These are phyloP conservation scores for Chrysolina americana DNA, from an alignment of 2,888 invertebrate genomes.

Conservation along the genomic window DNA sequence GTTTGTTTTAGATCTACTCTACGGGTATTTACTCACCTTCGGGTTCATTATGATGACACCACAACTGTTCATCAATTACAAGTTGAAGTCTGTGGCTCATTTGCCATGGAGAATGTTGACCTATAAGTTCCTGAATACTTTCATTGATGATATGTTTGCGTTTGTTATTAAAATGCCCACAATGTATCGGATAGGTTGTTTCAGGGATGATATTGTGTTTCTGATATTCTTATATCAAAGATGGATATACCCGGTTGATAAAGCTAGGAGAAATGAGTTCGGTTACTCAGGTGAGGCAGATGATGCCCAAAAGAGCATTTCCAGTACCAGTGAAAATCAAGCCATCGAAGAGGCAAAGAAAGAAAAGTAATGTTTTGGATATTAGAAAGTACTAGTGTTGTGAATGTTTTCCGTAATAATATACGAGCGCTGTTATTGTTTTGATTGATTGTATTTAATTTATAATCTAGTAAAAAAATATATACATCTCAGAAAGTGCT, in stretches of 20 bases:
- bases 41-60: constrained; percentile 99
- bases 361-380: constrained; percentile 47
- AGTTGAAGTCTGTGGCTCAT: constrained; percentile 98
- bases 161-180: constrained; percentile 99
- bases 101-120: constrained; percentile 99
- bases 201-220: constrained; percentile 99
- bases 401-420: neutral
- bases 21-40: constrained; percentile 97
- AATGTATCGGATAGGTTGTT: constrained; percentile 97
- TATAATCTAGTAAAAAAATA: constrained; percentile 30
- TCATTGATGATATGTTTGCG: constrained; percentile 99
- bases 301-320: constrained; percentile 49
- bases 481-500: neutral
- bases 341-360: constrained; percentile 50
- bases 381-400: constrained; percentile 3
- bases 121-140: constrained; percentile 99
- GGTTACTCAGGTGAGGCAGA: constrained; percentile 90
- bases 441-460: constrained; percentile 35
- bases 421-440: constrained; percentile 34
- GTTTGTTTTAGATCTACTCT: constrained; percentile 95
- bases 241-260: constrained; percentile 98
- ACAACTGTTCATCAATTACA: constrained; percentile 99
- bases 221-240: constrained; percentile 98
- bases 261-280: constrained; percentile 95
- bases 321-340: constrained; percentile 37